Evolutionary conservation across 2,113 vertebrate species (phyloP).

Genomic region (Oryzias celebensis): DNA sequence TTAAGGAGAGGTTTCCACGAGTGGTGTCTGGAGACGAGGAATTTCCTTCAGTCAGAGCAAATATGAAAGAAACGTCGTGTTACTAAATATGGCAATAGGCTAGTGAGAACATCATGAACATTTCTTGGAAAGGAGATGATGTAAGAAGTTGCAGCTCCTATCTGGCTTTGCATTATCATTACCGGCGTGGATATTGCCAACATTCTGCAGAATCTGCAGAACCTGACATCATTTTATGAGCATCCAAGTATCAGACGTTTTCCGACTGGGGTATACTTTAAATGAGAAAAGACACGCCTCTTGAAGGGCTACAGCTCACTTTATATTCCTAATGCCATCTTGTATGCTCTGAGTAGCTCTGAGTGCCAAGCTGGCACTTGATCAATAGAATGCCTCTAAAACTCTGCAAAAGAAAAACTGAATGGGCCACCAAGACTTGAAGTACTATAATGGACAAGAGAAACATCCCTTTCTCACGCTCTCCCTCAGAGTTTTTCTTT

Average conservation of each 20-base stretch:
- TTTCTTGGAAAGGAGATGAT: constrained; percentile 21
- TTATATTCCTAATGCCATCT: constrained; percentile 42
- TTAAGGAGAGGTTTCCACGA: constrained; percentile 38
- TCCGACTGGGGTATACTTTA: constrained; percentile 4
- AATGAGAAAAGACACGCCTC: constrained; percentile 23
- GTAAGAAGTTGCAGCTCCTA: constrained; percentile 17
- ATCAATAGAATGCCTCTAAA: constrained; percentile 59
- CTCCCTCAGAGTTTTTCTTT: constrained; percentile 44
- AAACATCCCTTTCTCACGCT: constrained; percentile 39
- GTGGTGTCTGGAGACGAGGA: constrained; percentile 36
- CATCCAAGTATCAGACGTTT: constrained; percentile 9
- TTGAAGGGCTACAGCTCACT: constrained; percentile 16
- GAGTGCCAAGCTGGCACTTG: constrained; percentile 48
- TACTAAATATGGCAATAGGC: constrained; percentile 37
- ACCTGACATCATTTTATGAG: constrained; percentile 34
- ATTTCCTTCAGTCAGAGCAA: constrained; percentile 38
- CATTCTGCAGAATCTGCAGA: constrained; percentile 22
- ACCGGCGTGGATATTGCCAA: constrained; percentile 1
- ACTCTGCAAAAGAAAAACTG: constrained; percentile 58
- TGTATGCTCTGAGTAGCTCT: constrained; percentile 31
- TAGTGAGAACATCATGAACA: constrained; percentile 23
- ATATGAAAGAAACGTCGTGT: constrained; percentile 22
- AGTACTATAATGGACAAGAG: constrained; percentile 67
- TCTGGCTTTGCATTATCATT: constrained; percentile 21
- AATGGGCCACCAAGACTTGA: constrained; percentile 47